Conservation (phyloP, 2,113 vertebrate genomes). For the Dromiciops gliroides region DNA sequence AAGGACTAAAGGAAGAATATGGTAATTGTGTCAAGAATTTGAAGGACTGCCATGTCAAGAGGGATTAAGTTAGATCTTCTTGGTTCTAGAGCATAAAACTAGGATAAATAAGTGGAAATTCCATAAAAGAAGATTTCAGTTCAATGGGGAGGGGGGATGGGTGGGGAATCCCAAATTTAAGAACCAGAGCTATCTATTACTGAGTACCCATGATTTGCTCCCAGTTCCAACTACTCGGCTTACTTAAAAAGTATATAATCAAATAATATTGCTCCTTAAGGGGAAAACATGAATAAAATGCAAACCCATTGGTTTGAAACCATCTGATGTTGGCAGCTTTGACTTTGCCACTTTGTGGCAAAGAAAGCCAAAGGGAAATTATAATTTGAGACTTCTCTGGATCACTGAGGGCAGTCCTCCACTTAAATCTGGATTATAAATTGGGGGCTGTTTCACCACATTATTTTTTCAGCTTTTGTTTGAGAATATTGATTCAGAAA, state of each 20-base stretch:
- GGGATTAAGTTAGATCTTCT: background rate
- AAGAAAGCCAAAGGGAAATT: slow-evolving; percentile 28
- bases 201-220: slow-evolving; percentile 8
- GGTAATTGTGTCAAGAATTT: background rate
- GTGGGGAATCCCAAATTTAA: too few relatives aligned
- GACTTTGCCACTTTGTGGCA: background rate
- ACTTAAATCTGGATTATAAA: slow-evolving; percentile 52
- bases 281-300: slow-evolving; percentile 29
- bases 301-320: slow-evolving; percentile 50
- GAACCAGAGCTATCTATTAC: background rate
- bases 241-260: slow-evolving; percentile 45
- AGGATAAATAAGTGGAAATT: background rate
- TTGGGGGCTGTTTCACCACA: background rate
- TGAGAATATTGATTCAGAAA: slow-evolving; percentile 12
- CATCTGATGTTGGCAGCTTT: background rate
- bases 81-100: background rate
- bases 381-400: slow-evolving; percentile 57
- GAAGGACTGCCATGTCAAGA: background rate
- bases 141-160: background rate
- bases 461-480: slow-evolving; percentile 43
- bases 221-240: background rate
- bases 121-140: background rate
- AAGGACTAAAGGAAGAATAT: background rate
- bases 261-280: slow-evolving; percentile 52
- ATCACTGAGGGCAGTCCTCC: slow-evolving; percentile 39